phyloP scores from a whole-genome alignment of 2,888 invertebrate genomes.

The Idaea biselata region DNA sequence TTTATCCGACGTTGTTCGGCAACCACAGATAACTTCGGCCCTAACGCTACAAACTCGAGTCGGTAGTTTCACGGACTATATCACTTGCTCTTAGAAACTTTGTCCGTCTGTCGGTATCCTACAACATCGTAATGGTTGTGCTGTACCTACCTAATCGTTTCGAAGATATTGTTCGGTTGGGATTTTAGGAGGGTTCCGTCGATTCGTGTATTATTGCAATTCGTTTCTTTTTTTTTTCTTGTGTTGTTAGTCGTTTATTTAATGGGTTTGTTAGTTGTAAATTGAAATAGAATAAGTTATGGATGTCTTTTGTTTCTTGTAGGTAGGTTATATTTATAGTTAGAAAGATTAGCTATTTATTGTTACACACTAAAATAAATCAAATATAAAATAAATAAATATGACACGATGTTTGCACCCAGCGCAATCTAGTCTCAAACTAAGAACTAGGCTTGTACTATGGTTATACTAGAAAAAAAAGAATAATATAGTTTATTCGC shows the following conservation, averaged over 20 bases:
- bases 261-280: not conserved
- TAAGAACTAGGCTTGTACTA: too few relatives aligned
- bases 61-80: not conserved
- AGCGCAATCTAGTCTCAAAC: too few relatives aligned
- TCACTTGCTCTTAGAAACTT: not conserved
- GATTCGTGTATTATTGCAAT: not conserved
- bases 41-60: not conserved
- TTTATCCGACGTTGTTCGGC: too few relatives aligned
- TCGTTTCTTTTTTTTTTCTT: not conserved
- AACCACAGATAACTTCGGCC: not conserved
- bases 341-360: too few relatives aligned
- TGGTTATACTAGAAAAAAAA: too few relatives aligned
- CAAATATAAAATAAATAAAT: too few relatives aligned
- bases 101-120: not conserved
- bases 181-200: not conserved
- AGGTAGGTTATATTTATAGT: too few relatives aligned
- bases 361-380: too few relatives aligned
- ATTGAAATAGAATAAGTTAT: not conserved
- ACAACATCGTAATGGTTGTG: not conserved
- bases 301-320: not conserved
- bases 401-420: too few relatives aligned
- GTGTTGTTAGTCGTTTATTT: not conserved
- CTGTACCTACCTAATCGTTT: not conserved
- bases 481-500: too few relatives aligned
- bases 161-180: not conserved